These are phyloP conservation scores for Metacarcinus magister DNA, from an alignment of 2,888 invertebrate genomes.

Conservation along the genomic window DNA sequence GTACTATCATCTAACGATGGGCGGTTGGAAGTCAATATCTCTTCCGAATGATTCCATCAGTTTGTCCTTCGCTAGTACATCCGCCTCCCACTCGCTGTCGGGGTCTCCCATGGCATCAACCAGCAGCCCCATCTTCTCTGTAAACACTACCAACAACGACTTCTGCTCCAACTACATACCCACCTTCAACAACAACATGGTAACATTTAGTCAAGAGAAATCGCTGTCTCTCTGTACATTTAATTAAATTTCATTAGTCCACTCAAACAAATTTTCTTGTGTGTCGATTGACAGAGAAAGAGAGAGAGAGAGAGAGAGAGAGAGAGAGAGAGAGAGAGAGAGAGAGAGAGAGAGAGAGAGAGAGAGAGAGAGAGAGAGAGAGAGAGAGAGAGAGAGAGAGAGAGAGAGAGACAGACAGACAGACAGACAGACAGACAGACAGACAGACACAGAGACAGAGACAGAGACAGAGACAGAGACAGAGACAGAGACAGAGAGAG, in stretches of 20 bases:
- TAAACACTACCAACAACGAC: too few relatives aligned
- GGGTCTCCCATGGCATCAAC: not conserved
- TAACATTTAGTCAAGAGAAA: not conserved
- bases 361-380: too few relatives aligned
- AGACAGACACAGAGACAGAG: too few relatives aligned
- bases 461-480: too few relatives aligned
- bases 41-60: not conserved
- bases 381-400: too few relatives aligned
- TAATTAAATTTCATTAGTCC: not conserved
- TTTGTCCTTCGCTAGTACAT: not conserved
- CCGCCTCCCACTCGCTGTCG: not conserved
- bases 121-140: not conserved
- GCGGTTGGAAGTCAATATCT: not conserved
- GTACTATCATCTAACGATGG: not conserved
- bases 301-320: too few relatives aligned
- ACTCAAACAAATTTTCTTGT: not conserved
- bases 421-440: too few relatives aligned
- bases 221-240: not conserved
- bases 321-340: too few relatives aligned
- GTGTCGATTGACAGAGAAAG: not conserved
- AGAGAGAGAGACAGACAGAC: too few relatives aligned
- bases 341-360: too few relatives aligned
- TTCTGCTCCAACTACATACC: too few relatives aligned
- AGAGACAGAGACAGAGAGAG: too few relatives aligned
- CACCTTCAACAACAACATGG: conserved; percentile 1